Percentiles rank a stretch among this genome's conserved stretches.
phyloP scores from a whole-genome alignment of 2,888 invertebrate genomes.

The Cerastis rubricosa region DNA sequence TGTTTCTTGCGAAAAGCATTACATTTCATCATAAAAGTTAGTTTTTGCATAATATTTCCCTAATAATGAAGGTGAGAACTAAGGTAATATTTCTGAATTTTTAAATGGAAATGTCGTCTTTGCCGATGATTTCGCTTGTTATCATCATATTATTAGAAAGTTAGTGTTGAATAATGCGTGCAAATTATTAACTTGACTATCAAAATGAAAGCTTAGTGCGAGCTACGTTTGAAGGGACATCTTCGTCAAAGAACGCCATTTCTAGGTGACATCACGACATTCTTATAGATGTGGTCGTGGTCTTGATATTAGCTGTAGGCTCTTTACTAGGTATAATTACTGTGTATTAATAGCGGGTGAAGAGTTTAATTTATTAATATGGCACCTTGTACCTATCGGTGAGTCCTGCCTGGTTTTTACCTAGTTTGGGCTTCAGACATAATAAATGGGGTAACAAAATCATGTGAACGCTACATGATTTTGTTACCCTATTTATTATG shows the following conservation, averaged over 20 bases:
- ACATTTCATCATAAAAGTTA: neutral
- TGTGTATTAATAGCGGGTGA: neutral
- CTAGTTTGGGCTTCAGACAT: too few species aligned
- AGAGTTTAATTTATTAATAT: neutral
- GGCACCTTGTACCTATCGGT: neutral
- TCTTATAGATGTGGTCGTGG: neutral
- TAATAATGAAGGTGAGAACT: neutral
- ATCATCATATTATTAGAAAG: conserved; percentile 7
- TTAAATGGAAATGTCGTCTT: neutral
- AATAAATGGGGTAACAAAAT: too few species aligned
- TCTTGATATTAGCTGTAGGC: neutral
- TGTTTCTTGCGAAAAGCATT: neutral
- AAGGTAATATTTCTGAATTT: neutral
- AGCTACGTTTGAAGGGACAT: neutral
- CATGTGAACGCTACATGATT: too few species aligned
- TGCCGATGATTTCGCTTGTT: neutral
- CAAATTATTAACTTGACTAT: neutral
- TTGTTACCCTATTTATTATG: too few species aligned
- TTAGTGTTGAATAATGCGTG: neutral
- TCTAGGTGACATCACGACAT: neutral
- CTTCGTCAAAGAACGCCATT: neutral
- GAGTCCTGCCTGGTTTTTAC: too few species aligned
- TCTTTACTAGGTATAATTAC: neutral
- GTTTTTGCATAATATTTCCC: neutral
- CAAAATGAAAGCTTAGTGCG: neutral